These are phyloP conservation scores for Lerista edwardsae DNA, from an alignment of 2,797 vertebrate genomes.

Conservation along the genomic window DNA sequence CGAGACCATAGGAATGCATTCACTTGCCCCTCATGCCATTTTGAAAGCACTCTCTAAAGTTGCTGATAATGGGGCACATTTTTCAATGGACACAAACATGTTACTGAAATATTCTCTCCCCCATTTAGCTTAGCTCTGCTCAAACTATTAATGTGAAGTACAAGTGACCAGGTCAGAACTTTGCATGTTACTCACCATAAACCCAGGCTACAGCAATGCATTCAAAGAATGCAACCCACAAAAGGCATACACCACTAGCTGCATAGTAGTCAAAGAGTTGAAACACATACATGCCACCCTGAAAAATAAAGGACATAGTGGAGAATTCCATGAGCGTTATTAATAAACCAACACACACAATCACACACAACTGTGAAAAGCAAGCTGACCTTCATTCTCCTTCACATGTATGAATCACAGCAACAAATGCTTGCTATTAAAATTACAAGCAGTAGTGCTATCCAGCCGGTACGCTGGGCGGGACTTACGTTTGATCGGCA, in stretches of 20 bases:
- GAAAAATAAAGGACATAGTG: conserved; percentile 40
- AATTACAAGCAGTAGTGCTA: conserved; percentile 47
- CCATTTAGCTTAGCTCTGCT: background rate
- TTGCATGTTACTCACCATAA: conserved; percentile 88
- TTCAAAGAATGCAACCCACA: conserved; percentile 99
- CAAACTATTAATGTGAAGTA: background rate
- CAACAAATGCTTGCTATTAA: conserved; percentile 23
- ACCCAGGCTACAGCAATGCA: conserved; percentile 99
- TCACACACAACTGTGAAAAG: background rate
- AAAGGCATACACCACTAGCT: conserved; percentile 99
- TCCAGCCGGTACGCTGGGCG: no score
- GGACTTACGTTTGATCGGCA: no score
- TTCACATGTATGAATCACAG: background rate
- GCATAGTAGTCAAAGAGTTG: conserved; percentile 99
- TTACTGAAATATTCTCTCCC: background rate
- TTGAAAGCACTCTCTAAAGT: background rate
- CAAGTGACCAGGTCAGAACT: background rate
- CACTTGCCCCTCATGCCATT: background rate
- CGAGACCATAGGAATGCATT: background rate
- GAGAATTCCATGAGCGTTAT: background rate
- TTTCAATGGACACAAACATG: background rate
- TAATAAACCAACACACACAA: background rate
- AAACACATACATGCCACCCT: conserved; percentile 99
- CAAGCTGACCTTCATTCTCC: background rate
- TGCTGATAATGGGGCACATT: background rate